These are phyloP conservation scores for Istiophorus platypterus DNA, from an alignment of 2,113 vertebrate species.

Conservation along the genomic window DNA sequence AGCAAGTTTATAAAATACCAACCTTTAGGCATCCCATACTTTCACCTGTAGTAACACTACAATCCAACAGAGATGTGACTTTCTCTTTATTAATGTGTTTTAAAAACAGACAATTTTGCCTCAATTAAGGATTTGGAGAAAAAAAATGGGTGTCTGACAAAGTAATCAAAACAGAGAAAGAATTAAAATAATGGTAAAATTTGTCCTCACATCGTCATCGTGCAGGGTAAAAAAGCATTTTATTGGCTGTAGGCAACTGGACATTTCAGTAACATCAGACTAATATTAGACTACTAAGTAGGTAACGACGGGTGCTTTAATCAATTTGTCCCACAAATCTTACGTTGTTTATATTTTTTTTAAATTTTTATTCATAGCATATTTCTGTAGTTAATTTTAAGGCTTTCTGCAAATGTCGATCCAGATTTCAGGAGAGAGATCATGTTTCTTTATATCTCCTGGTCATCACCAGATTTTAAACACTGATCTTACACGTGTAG, in stretches of 20 bases:
- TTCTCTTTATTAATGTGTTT: background rate
- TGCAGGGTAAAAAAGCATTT: background rate
- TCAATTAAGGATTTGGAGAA: background rate
- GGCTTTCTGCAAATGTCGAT: background rate
- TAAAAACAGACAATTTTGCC: background rate
- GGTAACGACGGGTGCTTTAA: constrained; percentile 3
- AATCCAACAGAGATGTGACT: background rate
- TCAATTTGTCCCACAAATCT: background rate
- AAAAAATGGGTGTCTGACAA: background rate
- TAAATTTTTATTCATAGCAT: background rate
- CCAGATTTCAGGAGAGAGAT: background rate
- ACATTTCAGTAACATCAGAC: constrained; percentile 18
- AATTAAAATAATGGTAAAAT: background rate
- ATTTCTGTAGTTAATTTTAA: constrained; percentile 11
- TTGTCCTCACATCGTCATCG: background rate
- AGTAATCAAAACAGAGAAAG: background rate
- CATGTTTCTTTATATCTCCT: background rate
- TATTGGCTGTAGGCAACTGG: background rate
- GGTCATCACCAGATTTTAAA: background rate
- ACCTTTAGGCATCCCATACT: background rate
- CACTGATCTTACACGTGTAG: background rate
- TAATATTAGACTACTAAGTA: constrained; percentile 4
- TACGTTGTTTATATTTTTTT: background rate
- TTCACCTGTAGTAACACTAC: no score
- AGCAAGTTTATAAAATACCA: background rate